Percentiles rank a stretch among this genome's conserved stretches.
Conservation (phyloP, 2,113 vertebrate species). For the Hippoglossus stenolepis region DNA sequence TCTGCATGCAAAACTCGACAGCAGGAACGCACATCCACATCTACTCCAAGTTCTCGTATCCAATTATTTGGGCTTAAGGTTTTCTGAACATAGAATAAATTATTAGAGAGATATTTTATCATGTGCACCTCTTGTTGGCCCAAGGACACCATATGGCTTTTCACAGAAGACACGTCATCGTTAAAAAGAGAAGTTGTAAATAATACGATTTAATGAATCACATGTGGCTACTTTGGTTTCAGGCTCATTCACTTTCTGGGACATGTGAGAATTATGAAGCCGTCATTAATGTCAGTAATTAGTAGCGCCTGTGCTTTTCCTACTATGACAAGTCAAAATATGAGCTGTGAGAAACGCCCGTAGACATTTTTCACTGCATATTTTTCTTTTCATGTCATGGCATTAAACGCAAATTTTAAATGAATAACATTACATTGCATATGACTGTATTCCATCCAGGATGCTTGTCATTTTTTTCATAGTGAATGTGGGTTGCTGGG, state of each 20-base stretch:
- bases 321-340: not conserved
- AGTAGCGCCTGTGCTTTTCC: not conserved
- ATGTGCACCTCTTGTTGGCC: not conserved
- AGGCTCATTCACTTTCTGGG: not conserved
- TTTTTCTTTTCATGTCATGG: too few species aligned
- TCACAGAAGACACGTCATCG: not conserved
- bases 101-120: not conserved
- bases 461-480: not conserved
- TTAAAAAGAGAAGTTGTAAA: not conserved
- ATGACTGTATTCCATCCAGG: not conserved
- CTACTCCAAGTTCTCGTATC: not conserved
- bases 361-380: not conserved
- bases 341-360: not conserved
- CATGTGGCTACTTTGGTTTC: not conserved
- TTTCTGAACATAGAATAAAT: not conserved
- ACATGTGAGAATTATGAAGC: not conserved
- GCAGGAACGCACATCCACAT: not conserved
- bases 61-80: not conserved
- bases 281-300: not conserved
- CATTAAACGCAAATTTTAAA: not conserved
- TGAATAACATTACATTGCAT: not conserved
- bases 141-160: not conserved
- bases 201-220: not conserved
- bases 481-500: not conserved
- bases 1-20: slow-evolving; percentile 3